Conservation (phyloP, 2,888 invertebrate genomes). For the Andrena trimmerana region DNA sequence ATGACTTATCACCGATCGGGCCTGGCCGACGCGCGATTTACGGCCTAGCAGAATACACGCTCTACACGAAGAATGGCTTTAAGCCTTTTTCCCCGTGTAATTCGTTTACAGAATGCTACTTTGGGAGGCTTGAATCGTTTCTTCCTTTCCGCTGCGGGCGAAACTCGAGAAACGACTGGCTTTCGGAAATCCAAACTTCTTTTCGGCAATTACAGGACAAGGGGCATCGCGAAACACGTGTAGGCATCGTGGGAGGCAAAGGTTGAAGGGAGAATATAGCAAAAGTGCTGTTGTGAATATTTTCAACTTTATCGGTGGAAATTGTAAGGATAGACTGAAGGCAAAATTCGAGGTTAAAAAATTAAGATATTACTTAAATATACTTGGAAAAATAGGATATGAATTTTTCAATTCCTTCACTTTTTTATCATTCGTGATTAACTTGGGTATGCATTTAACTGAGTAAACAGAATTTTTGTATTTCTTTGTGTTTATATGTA, state of each 20-base stretch:
- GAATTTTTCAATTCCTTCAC: too few species aligned
- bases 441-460: too few species aligned
- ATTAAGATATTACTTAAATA: too few species aligned
- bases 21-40: conserved; percentile 44
- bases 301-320: not conserved
- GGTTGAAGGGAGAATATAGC: not conserved
- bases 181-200: conserved; percentile 21
- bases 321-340: not conserved
- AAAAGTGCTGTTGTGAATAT: not conserved
- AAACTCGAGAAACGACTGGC: conserved; percentile 30
- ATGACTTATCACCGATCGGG: conserved; percentile 53
- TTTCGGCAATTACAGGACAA: not conserved
- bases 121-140: not conserved
- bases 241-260: conserved; percentile 8
- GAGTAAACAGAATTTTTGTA: too few species aligned
- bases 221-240: conserved; percentile 19
- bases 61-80: not conserved
- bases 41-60: conserved; percentile 4
- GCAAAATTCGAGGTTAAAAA: too few species aligned
- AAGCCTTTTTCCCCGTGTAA: not conserved
- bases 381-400: too few species aligned
- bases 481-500: too few species aligned
- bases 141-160: not conserved
- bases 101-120: too few species aligned
- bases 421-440: too few species aligned